These are phyloP conservation scores for Liolophura sinensis DNA, from an alignment of 1,140 invertebrate genomes.

Conservation along the genomic window DNA sequence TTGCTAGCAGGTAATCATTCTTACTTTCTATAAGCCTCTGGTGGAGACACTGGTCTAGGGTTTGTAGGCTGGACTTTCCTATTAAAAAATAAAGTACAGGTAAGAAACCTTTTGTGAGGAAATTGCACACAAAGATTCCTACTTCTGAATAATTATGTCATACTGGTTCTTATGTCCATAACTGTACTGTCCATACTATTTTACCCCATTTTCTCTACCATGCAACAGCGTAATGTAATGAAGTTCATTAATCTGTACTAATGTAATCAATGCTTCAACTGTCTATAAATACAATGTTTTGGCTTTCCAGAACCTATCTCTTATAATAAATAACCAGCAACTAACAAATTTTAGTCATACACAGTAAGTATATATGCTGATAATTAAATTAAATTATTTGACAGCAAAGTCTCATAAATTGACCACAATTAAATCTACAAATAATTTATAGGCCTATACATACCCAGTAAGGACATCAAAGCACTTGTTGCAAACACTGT, in stretches of 20 bases:
- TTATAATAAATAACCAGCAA: background rate
- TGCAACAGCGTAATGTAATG: no score
- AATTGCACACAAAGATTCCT: background rate
- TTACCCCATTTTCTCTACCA: background rate
- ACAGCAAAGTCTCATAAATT: no score
- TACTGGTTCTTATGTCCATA: slow-evolving; percentile 20
- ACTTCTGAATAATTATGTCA: slow-evolving; percentile 18
- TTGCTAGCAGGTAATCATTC: slow-evolving; percentile 5
- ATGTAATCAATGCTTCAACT: no score
- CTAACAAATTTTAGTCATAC: slow-evolving; percentile 4
- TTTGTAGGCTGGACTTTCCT: slow-evolving; percentile 23
- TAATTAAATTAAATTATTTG: slow-evolving; percentile 3
- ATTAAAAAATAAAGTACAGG: slow-evolving; percentile 6
- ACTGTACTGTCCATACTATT: background rate
- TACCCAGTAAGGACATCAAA: slow-evolving; percentile 45
- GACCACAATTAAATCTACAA: background rate
- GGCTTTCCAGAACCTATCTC: background rate
- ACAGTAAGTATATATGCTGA: slow-evolving; percentile 4
- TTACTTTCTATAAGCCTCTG: slow-evolving; percentile 28
- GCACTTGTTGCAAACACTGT: slow-evolving; percentile 51
- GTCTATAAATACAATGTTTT: background rate
- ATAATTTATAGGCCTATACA: slow-evolving; percentile 5
- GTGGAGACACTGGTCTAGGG: slow-evolving; percentile 14
- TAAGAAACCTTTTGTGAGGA: background rate
- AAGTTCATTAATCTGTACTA: no score